Evolutionary conservation across 1,140 invertebrate genomes (phyloP).

Genomic region (Drosophila insularis): DNA sequence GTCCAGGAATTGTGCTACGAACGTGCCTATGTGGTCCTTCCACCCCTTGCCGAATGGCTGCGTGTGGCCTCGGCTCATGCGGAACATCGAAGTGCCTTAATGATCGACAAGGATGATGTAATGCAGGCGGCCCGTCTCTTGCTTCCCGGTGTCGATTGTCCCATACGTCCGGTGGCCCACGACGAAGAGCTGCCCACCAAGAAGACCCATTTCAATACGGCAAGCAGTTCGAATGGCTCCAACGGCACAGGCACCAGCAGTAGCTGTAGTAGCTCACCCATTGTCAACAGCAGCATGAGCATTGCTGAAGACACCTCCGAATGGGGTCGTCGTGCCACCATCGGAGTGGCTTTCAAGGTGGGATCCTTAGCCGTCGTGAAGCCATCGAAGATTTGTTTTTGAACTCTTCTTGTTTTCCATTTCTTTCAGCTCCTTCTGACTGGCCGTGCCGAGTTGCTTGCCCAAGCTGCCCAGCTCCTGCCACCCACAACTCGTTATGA

Average conservation of each 20-base stretch:
- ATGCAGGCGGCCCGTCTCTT: constrained; percentile 93
- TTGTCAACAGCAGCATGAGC: constrained; percentile 42
- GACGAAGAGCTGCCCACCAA: constrained; percentile 83
- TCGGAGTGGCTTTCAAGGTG: constrained; percentile 89
- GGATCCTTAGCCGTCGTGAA: neutral
- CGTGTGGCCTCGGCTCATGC: constrained; percentile 91
- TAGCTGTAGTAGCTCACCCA: constrained; percentile 55
- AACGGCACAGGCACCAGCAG: constrained; percentile 36
- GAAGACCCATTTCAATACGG: constrained; percentile 63
- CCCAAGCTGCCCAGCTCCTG: constrained; percentile 89
- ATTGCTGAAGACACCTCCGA: constrained; percentile 78
- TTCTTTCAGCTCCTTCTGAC: constrained; percentile 85
- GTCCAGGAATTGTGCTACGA: constrained; percentile 93
- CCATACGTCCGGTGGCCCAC: constrained; percentile 87
- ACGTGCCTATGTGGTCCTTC: constrained; percentile 92
- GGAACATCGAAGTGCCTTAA: constrained; percentile 89
- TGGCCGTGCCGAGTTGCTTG: constrained; percentile 89
- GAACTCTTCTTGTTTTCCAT: too few species aligned
- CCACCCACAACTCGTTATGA: constrained; percentile 88
- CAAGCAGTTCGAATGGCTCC: constrained; percentile 1
- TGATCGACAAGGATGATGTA: constrained; percentile 93
- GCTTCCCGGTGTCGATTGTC: constrained; percentile 94
- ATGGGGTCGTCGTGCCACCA: constrained; percentile 85
- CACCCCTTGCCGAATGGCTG: constrained; percentile 94
- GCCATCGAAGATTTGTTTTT: too few species aligned